These are phyloP conservation scores for Myanophis thanlyinensis DNA, from an alignment of 2,113 vertebrate species.

Conservation along the genomic window DNA sequence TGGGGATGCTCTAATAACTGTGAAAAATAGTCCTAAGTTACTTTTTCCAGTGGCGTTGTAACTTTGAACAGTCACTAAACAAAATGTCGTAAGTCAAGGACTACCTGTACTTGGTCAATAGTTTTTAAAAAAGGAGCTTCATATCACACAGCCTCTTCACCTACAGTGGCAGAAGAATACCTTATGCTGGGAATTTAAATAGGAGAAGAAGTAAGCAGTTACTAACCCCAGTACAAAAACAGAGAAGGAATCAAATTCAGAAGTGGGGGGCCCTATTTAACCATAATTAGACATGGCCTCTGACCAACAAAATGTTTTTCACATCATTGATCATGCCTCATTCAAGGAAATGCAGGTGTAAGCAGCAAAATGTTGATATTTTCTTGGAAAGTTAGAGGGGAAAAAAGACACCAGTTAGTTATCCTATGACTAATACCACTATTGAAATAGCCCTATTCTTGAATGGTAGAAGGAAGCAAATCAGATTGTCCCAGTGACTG, in stretches of 20 bases:
- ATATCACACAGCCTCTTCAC: neutral
- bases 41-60: too few species aligned
- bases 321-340: neutral
- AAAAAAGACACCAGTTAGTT: neutral
- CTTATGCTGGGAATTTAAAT: neutral
- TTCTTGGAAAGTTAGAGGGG: neutral
- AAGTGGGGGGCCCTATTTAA: neutral
- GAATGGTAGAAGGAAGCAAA: neutral
- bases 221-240: neutral
- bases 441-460: neutral
- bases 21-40: too few species aligned
- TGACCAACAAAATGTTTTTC: neutral
- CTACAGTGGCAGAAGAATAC: neutral
- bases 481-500: neutral
- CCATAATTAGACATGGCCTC: neutral
- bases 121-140: neutral
- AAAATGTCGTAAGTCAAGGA: too few species aligned
- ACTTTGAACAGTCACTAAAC: too few species aligned
- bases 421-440: neutral
- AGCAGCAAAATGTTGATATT: neutral
- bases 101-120: neutral
- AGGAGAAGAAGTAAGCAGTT: neutral
- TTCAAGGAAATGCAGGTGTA: neutral
- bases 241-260: neutral
- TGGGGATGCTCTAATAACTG: too few species aligned